A percentile compares a stretch with the other conserved stretches of the same genome.
Conservation (phyloP, 2,888 invertebrate genomes). For the Thyatira batis region DNA sequence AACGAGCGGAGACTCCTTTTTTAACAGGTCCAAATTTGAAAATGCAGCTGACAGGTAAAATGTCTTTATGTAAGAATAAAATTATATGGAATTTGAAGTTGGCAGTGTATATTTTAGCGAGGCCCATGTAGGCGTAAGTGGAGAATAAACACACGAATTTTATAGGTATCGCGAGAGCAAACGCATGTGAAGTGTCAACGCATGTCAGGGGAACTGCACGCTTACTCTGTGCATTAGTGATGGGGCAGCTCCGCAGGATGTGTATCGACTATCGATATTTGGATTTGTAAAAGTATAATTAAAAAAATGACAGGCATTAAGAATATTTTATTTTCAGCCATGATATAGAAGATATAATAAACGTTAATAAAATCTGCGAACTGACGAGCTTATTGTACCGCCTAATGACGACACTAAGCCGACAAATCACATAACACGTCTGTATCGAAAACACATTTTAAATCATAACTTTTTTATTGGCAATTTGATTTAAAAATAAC, state of each 20-base stretch:
- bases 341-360: too few species aligned
- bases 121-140: conserved; percentile 1
- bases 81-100: conserved; percentile 1
- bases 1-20: not conserved
- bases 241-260: not conserved
- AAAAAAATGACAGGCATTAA: not conserved
- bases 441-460: not conserved
- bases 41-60: not conserved
- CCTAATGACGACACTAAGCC: not conserved
- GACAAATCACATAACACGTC: not conserved
- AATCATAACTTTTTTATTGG: not conserved
- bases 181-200: conserved; percentile 35
- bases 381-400: not conserved
- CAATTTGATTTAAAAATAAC: not conserved
- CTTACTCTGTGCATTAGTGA: not conserved
- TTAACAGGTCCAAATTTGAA: not conserved
- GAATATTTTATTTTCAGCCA: too few species aligned
- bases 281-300: not conserved
- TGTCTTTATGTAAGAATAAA: not conserved
- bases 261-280: not conserved
- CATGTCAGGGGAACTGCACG: conserved; percentile 27
- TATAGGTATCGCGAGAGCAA: conserved; percentile 11
- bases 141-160: conserved; percentile 25
- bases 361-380: too few species aligned
- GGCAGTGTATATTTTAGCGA: conserved; percentile 1